Conservation (phyloP, 2,113 vertebrate species). For the Brachypodius melanocephalos region DNA sequence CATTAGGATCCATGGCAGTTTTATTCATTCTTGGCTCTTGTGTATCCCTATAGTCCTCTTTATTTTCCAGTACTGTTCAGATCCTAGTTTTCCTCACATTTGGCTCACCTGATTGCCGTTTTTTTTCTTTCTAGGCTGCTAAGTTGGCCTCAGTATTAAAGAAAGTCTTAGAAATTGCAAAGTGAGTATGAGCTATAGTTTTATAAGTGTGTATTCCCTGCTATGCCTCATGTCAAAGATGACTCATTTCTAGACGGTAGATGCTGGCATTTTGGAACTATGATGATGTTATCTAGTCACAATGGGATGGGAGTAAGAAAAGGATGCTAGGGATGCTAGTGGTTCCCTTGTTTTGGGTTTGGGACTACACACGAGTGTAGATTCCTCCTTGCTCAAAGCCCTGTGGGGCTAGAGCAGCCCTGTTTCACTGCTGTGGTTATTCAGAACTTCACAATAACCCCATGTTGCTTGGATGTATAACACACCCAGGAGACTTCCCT, state of each 20-base stretch:
- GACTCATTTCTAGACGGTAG: background rate
- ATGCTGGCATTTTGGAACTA: background rate
- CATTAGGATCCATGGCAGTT: background rate
- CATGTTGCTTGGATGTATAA: background rate
- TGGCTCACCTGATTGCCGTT: background rate
- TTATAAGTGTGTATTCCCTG: background rate
- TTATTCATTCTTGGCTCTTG: background rate
- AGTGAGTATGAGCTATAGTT: constrained; percentile 75
- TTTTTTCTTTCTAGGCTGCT: constrained; percentile 76
- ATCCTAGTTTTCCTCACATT: background rate
- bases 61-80: background rate
- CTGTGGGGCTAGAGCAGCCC: background rate
- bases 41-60: background rate
- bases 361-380: background rate
- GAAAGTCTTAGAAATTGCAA: constrained; percentile 85
- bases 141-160: constrained; percentile 83
- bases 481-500: background rate
- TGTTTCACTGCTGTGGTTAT: background rate
- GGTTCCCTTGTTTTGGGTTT: background rate
- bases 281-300: background rate
- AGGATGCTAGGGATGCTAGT: background rate
- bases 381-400: background rate
- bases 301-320: background rate
- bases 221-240: background rate
- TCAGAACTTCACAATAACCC: background rate